Conservation (phyloP, 2,797 vertebrate genomes). For the Petrocephalus schoutedeni region DNA sequence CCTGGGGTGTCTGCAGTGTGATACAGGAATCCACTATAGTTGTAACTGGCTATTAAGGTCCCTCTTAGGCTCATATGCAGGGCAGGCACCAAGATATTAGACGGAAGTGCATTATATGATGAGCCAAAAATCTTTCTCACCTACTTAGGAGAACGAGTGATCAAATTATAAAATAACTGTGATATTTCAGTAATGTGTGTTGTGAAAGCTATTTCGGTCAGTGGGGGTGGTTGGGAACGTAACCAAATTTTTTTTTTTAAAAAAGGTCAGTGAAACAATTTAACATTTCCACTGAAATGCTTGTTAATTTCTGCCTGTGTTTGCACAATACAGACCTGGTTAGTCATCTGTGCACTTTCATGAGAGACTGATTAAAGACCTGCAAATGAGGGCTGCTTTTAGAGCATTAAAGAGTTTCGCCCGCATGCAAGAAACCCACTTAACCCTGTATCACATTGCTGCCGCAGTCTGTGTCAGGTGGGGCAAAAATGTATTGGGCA, state of each 20-base stretch:
- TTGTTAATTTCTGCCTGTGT: background rate
- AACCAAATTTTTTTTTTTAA: background rate
- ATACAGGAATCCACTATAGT: background rate
- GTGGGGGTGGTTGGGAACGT: background rate
- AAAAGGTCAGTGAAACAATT: background rate
- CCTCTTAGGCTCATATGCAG: background rate
- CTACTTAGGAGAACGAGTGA: background rate
- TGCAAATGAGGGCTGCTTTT: background rate
- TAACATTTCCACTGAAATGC: background rate
- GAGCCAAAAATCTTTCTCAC: background rate
- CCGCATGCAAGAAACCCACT: background rate
- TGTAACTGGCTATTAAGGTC: background rate
- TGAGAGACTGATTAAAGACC: background rate
- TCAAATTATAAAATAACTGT: slow-evolving; percentile 2
- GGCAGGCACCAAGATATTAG: background rate
- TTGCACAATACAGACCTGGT: background rate
- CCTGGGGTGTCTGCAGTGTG: background rate
- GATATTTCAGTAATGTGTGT: background rate
- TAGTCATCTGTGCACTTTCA: background rate
- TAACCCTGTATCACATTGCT: background rate
- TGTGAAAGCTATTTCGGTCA: background rate
- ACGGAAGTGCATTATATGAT: background rate
- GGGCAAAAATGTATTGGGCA: background rate
- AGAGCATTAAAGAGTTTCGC: background rate
- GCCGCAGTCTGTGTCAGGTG: background rate